Base-by-base conservation (phyloP, 2,888 invertebrate genomes). In the Parnassius mnemosyne region DNA sequence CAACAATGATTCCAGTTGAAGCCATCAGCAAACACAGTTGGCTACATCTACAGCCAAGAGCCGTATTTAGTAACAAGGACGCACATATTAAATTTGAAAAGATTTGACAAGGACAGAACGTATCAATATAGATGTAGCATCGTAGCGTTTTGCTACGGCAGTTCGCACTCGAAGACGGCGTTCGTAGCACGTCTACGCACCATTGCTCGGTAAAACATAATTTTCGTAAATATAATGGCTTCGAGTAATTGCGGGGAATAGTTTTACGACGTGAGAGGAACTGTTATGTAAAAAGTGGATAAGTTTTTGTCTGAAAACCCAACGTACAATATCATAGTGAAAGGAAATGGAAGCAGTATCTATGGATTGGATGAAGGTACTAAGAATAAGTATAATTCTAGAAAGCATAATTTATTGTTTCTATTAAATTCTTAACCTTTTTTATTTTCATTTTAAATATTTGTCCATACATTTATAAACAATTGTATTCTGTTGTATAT, bases 261-360 rank as follows among this genome's bases (percentile, higher is more conserved):
- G 71, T 70, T 70, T 73, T 69, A 61, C 53, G 54, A 71, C 71
- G 70, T 69, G 77, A 78, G 79, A 72, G 76, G 41, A 65, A 77
- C 81, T 86, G 84, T 81, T 80, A 87, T 88, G 87, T 89, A 87
- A 88, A 88, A 87, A 87, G 90, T 90, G 90, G 90, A 89, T 88
- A 87, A 83, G 81, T 85, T 89, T 77, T 65, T 88, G 70, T 82
- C 79, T 72, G 84, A 83, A 68, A 80, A 79, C 79, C 86, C 81
- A 72, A 89, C 90, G 89, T 89, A 87, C 87, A 89, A 89, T 89
- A 89, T 85, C 85, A 88, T 90, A 80, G 88, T 85, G 87, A 84
- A 81, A 87, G 85, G 84, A 66, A 90, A 90, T 90, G 90, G 74
- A 68, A 86, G 80, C 74, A 76, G 79, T 65, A 75, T 86, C 68